Evolutionary conservation across 2,797 vertebrate genomes (phyloP), one percentile per base, ranked within the genome.

Genomic region (Ataeniobius toweri): DNA sequence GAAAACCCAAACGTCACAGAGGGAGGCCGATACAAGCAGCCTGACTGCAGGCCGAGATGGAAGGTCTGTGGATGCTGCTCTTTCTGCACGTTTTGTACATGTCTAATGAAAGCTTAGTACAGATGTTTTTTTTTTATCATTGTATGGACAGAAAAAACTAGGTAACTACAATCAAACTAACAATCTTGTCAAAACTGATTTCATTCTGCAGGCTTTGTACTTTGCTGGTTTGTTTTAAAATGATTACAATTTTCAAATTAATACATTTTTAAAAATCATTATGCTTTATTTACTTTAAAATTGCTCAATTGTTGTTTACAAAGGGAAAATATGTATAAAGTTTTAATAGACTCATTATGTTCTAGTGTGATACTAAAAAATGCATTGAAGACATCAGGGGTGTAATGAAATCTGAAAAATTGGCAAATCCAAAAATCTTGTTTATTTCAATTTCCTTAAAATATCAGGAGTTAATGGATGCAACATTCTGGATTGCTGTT

Each of bases 1-100:
- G 98, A 99, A 91, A 99, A 99, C 91, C 97, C 98, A 0, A 98
- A 98, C 0, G 98, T 99, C 88, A 97, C 95, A 41, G 96, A 96
- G 74, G 98, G 98, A 0, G 98, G 98, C 48, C 97, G 96, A 87
- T 99, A 99, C 90, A 93, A 94, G 0, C 98, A 98, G 0, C 94
- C 93, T 0, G 98, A 99, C 94, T 99, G 98, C 85, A 89, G 94
- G 76, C 94, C 98, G 3, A 94, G 96, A 82, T 98, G 98, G 96
- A 98, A 97, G 92, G 94, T 94, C 69, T 79, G 87, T 85, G 13
- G 13, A 16, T 31, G 6, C 44, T 3, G n/a, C 28, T 41, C 28
- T 48, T 5, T 51, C 41, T 75, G 9, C 24, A 39, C 12, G 22
- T 63, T 71, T 74, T 61, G 56, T 1, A 28, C 55, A 26, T 67